Evolutionary conservation across 2,797 vertebrate species (phyloP), one percentile per base, ranked within the genome.

Genomic region (Silurus aristotelis): DNA sequence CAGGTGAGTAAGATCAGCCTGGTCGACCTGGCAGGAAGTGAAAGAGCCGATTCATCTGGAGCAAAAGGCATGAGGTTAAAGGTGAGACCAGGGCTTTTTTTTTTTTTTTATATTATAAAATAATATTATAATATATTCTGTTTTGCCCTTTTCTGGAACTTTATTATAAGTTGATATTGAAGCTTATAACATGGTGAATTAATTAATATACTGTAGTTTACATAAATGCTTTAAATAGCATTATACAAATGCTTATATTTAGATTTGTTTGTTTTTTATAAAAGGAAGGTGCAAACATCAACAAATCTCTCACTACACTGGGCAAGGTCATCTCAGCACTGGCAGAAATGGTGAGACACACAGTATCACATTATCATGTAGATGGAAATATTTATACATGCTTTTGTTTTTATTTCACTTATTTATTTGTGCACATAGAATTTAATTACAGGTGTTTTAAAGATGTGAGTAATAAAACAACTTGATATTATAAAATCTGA

Each of bases 1-100:
- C 85, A 95, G 95, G 95, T 95, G 88, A 95, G 95, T 91, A 95
- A 94, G 88, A 95, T 95, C 90, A 95, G 95, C 83, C 91, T 95
- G 88, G 95, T 95, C 82, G 95, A 95, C 88, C 91, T 95, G 67
- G 95, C 95, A 0, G 95, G 95, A 83, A 95, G 95, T 1, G 95
- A 95, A 83, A 91, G 95, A 58, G 95, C 95, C 0, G 95, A 95
- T 77, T 95, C 95, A 0, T 94, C 95, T 0, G 95, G 95, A 10
- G 94, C 95, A 4, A 94, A 94, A 83, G 95, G 95, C 72, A 90
- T 92, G 89, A 93, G 95, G 38, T 87, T 96, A 12, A 96, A 96
- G 94, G 95, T 95, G 83, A 92, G 92, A 22, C 0, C 12, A 7
- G 12, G 5, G n/a, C 3, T 31, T 10, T 22, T 52, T 71, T 46